Evolutionary conservation across 1,140 invertebrate genomes (phyloP).

Genomic region (Drosophila biarmipes): DNA sequence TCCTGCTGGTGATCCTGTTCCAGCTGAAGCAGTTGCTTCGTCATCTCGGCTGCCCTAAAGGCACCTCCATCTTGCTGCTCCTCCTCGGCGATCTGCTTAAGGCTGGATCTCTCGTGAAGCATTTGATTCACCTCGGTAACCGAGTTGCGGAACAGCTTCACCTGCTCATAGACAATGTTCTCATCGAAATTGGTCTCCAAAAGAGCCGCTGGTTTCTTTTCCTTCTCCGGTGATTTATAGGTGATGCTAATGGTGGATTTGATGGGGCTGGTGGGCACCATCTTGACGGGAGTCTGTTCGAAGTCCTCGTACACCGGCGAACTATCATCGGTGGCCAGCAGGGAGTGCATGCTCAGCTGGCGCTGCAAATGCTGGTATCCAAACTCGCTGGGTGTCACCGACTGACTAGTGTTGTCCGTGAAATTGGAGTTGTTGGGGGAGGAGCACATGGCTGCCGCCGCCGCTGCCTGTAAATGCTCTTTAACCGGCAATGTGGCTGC

Average conservation of each 20-base stretch:
- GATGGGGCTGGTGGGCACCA: constrained; percentile 85
- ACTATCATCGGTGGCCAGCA: constrained; percentile 77
- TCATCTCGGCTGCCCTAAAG: constrained; percentile 73
- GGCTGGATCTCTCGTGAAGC: constrained; percentile 63
- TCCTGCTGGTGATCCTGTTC: constrained; percentile 40
- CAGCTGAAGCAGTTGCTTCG: constrained; percentile 62
- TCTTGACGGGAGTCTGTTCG: constrained; percentile 73
- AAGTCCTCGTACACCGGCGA: constrained; percentile 80
- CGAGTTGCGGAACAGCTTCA: constrained; percentile 89
- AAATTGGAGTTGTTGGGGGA: constrained; percentile 84
- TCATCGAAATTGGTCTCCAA: constrained; percentile 83
- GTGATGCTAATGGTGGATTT: constrained; percentile 89
- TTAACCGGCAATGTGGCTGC: constrained; percentile 58
- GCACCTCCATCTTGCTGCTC: constrained; percentile 66
- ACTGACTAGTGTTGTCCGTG: constrained; percentile 84
- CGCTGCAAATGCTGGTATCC: constrained; percentile 83
- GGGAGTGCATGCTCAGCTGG: constrained; percentile 78
- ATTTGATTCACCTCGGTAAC: constrained; percentile 91
- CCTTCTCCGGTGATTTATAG: constrained; percentile 85
- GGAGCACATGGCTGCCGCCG: constrained; percentile 38
- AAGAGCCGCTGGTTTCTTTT: constrained; percentile 59
- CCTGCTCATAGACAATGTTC: constrained; percentile 89
- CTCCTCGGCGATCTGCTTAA: constrained; percentile 73
- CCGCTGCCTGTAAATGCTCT: constrained; percentile 60
- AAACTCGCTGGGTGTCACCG: constrained; percentile 83